Percentiles rank a stretch among this genome's conserved stretches.
phyloP scores from a whole-genome alignment of 2,888 invertebrate genomes.

The Drosophila acutilabella region DNA sequence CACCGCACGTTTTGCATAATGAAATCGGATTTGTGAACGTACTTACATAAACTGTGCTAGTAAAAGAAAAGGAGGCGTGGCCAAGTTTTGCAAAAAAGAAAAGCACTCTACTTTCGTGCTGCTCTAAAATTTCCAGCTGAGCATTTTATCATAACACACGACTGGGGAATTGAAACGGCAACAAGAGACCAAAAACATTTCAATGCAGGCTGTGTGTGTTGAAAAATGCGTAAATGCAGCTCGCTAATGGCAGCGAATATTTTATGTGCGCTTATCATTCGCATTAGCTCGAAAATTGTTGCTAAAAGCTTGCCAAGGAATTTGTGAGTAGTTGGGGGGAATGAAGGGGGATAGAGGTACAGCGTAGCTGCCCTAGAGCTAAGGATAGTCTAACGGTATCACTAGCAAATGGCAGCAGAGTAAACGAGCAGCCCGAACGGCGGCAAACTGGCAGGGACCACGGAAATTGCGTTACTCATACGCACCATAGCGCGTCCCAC shows the following conservation, averaged over 20 bases:
- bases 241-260: conserved; percentile 71
- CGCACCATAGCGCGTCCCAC: conserved; percentile 58
- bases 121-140: neutral
- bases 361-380: neutral
- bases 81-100: conserved; percentile 34
- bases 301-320: conserved; percentile 60
- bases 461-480: conserved; percentile 73
- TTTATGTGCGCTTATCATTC: conserved; percentile 73
- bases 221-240: conserved; percentile 67
- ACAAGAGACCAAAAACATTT: conserved; percentile 15
- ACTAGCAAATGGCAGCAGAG: conserved; percentile 32
- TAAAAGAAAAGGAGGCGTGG: conserved; percentile 19
- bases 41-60: conserved; percentile 26
- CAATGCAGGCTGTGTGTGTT: conserved; percentile 18
- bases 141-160: conserved; percentile 20
- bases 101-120: conserved; percentile 39
- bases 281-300: conserved; percentile 70
- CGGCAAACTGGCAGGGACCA: conserved; percentile 15
- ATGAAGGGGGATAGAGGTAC: neutral
- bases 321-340: neutral
- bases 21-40: conserved; percentile 67
- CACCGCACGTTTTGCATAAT: conserved; percentile 77
- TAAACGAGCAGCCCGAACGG: conserved; percentile 12
- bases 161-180: conserved; percentile 10
- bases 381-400: neutral